Evolutionary conservation across 2,113 vertebrate species (phyloP).

Genomic region (Taurulus bubalis): DNA sequence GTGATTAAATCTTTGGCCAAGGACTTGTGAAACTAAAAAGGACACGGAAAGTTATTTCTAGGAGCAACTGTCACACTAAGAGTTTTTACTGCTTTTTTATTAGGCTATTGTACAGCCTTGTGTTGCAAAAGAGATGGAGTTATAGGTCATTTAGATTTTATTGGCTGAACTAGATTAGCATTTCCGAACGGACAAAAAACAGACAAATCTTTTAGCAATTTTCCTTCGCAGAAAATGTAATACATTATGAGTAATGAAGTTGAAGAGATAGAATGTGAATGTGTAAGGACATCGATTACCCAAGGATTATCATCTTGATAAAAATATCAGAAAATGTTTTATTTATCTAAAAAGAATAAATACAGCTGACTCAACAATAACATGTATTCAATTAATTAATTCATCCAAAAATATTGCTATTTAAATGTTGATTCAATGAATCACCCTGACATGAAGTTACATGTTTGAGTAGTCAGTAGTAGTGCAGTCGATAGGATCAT

Average conservation of each 20-base stretch:
- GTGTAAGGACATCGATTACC: background rate
- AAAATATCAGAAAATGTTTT: background rate
- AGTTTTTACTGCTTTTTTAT: conserved; percentile 60
- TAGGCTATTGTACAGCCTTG: conserved; percentile 25
- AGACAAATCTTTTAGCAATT: background rate
- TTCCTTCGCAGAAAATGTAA: conserved; percentile 21
- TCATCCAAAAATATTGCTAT: background rate
- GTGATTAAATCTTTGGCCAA: conserved; percentile 4
- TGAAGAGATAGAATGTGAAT: background rate
- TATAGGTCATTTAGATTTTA: conserved; percentile 54
- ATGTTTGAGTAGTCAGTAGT: background rate
- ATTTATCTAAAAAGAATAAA: background rate
- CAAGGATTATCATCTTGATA: background rate
- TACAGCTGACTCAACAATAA: background rate
- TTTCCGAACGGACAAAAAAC: conserved; percentile 20
- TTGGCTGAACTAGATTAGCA: conserved; percentile 10
- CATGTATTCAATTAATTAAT: background rate
- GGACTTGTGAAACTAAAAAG: conserved; percentile 30
- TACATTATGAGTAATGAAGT: background rate
- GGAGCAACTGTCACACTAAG: conserved; percentile 11
- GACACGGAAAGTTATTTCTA: conserved; percentile 15
- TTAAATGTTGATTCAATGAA: background rate
- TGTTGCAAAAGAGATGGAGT: conserved; percentile 43
- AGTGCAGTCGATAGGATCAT: conserved; percentile 69
- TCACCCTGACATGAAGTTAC: background rate